These are phyloP conservation scores for Drosophila novamexicana DNA, from an alignment of 1,140 invertebrate genomes.

Conservation along the genomic window DNA sequence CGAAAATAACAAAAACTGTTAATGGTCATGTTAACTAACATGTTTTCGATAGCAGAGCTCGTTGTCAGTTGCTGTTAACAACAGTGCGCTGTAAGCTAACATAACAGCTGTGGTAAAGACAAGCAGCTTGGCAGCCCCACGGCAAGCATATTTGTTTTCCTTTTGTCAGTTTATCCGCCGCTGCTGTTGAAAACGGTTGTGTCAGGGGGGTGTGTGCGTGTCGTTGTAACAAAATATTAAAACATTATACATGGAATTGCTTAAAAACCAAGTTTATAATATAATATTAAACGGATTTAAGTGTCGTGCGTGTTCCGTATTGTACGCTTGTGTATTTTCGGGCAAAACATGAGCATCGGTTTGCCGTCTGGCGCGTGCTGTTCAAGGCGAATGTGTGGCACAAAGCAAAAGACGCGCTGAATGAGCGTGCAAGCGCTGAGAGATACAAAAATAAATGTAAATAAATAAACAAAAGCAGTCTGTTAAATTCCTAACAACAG, in stretches of 20 bases:
- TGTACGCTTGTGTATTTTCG: background rate
- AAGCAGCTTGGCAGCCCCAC: slow-evolving; percentile 16
- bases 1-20: slow-evolving; percentile 1
- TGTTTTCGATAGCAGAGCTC: background rate
- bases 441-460: slow-evolving; percentile 58
- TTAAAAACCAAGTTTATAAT: slow-evolving; percentile 23
- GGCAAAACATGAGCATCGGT: slow-evolving; percentile 1
- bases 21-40: background rate
- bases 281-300: slow-evolving; percentile 20
- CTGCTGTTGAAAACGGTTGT: slow-evolving; percentile 42
- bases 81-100: slow-evolving; percentile 11
- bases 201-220: background rate
- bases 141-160: slow-evolving; percentile 29
- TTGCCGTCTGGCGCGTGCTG: slow-evolving; percentile 26
- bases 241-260: slow-evolving; percentile 34
- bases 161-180: slow-evolving; percentile 46
- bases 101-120: slow-evolving; percentile 25
- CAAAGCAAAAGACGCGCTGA: slow-evolving; percentile 62
- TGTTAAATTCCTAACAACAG: slow-evolving; percentile 36
- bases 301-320: background rate
- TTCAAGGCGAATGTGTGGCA: slow-evolving; percentile 43
- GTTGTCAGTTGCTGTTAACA: slow-evolving; percentile 4
- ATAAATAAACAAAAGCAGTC: slow-evolving; percentile 55
- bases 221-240: slow-evolving; percentile 17
- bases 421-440: slow-evolving; percentile 42